Conservation (phyloP, 2,888 invertebrate genomes). For the Andricus curvator region DNA sequence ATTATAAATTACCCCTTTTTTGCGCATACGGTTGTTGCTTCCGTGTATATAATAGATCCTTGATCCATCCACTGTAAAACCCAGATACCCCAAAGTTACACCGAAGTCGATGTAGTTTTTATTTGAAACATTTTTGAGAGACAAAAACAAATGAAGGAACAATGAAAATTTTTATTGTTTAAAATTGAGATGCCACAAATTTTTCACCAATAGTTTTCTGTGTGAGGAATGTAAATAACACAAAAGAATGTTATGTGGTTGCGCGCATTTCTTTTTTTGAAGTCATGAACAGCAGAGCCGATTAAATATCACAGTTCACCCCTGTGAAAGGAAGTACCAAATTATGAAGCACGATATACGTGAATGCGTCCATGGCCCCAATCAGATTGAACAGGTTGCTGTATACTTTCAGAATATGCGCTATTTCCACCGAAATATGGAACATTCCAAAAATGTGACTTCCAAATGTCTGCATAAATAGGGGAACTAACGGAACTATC, state of each 20-base stretch:
- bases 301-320: constrained; percentile 36
- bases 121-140: too few species aligned
- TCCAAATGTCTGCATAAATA: background rate
- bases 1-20: too few species aligned
- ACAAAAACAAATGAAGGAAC: too few species aligned
- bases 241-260: background rate
- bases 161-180: too few species aligned
- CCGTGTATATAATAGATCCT: background rate
- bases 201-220: too few species aligned
- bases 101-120: too few species aligned
- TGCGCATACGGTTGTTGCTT: background rate
- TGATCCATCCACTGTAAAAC: background rate
- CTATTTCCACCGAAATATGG: background rate
- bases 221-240: background rate
- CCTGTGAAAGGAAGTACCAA: constrained; percentile 38
- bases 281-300: constrained; percentile 7
- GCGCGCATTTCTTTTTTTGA: constrained; percentile 14
- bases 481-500: background rate
- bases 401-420: background rate
- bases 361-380: constrained; percentile 40
- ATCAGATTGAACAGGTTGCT: constrained; percentile 29
- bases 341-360: constrained; percentile 23
- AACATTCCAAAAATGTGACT: constrained; percentile 11
- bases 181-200: too few species aligned
- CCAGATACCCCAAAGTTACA: too few species aligned